A percentile compares a stretch with the other conserved stretches of the same genome.
Conservation (phyloP, 1,140 invertebrate genomes). For the Bombus balteatus region DNA sequence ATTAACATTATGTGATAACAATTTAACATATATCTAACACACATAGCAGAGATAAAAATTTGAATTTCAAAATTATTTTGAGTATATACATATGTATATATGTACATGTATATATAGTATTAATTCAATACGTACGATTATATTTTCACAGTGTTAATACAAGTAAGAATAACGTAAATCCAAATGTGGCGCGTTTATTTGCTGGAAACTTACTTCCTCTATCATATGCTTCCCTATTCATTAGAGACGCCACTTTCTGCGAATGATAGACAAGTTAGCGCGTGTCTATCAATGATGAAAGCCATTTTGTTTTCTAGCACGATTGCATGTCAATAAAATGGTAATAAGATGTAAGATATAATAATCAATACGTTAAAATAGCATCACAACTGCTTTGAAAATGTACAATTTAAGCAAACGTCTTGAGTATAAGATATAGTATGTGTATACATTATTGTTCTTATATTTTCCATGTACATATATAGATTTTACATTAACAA, state of each 20-base stretch:
- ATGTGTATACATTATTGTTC: not conserved
- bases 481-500: not conserved
- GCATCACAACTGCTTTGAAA: no score
- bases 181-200: slow-evolving; percentile 2
- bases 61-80: not conserved
- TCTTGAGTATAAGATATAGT: not conserved
- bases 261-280: slow-evolving; percentile 37
- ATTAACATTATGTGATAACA: not conserved
- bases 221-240: not conserved
- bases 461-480: not conserved
- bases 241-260: slow-evolving; percentile 31
- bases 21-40: not conserved
- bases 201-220: not conserved
- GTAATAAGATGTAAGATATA: not conserved
- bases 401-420: not conserved
- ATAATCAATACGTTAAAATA: not conserved
- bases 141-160: not conserved
- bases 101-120: not conserved
- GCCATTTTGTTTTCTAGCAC: not conserved
- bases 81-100: no score
- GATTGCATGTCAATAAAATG: not conserved
- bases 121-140: not conserved
- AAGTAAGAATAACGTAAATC: not conserved
- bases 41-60: not conserved
- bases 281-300: slow-evolving; percentile 25